phyloP scores from a whole-genome alignment of 2,888 invertebrate species.

The Caenorhabditis uteleia region DNA sequence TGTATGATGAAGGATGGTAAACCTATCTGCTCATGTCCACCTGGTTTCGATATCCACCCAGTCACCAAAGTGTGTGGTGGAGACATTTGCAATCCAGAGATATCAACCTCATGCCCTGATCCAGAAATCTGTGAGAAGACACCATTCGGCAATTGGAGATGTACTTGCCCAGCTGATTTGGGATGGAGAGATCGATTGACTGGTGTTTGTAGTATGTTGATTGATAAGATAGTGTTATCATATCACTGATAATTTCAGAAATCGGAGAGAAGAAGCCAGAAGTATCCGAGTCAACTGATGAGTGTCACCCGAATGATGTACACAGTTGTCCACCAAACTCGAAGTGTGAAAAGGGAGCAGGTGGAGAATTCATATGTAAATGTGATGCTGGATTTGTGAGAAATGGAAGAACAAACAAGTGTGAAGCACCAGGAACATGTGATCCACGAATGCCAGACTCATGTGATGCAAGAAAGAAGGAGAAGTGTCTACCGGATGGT shows the following conservation, averaged over 20 bases:
- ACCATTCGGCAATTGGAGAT: slow-evolving; percentile 65
- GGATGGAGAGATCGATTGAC: slow-evolving; percentile 53
- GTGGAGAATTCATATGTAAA: slow-evolving; percentile 53
- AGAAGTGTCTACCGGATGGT: slow-evolving; percentile 43
- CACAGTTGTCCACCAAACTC: slow-evolving; percentile 44
- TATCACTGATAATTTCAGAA: slow-evolving; percentile 19
- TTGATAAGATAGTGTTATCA: background rate
- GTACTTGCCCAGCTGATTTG: slow-evolving; percentile 59
- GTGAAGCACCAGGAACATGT: slow-evolving; percentile 59
- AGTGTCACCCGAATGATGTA: slow-evolving; percentile 42
- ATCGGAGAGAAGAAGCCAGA: slow-evolving; percentile 33
- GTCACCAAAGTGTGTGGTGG: slow-evolving; percentile 64
- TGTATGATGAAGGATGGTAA: slow-evolving; percentile 50
- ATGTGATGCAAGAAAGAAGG: slow-evolving; percentile 60
- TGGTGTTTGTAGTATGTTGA: slow-evolving; percentile 55
- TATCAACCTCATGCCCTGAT: slow-evolving; percentile 61
- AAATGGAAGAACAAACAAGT: slow-evolving; percentile 54
- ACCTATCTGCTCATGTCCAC: slow-evolving; percentile 57
- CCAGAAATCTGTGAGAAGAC: slow-evolving; percentile 66
- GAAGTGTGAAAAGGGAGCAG: slow-evolving; percentile 46
- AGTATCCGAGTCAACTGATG: slow-evolving; percentile 35
- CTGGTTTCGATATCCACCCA: slow-evolving; percentile 63
- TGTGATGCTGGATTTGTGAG: slow-evolving; percentile 54
- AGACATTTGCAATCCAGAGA: slow-evolving; percentile 63
- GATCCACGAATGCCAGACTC: slow-evolving; percentile 57